Conservation (phyloP, 1,140 invertebrate genomes). For the Drosophila pseudoobscura region DNA sequence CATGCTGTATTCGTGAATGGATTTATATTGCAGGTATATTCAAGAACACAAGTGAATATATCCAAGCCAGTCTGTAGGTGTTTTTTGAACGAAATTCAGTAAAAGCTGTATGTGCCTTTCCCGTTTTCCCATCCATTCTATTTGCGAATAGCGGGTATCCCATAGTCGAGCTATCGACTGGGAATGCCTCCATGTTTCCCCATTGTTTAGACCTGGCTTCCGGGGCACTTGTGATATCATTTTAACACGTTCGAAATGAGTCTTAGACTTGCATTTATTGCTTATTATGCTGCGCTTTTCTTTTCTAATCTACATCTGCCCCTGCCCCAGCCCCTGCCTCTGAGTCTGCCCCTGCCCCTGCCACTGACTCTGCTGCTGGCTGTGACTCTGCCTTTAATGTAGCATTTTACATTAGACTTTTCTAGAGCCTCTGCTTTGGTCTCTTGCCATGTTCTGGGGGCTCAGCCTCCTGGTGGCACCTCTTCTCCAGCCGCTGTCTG, state of each 20-base stretch:
- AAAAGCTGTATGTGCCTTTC: neutral
- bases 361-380: neutral
- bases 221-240: conserved; percentile 35
- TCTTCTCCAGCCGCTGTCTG: too few relatives aligned
- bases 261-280: conserved; percentile 52
- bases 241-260: conserved; percentile 49
- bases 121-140: neutral
- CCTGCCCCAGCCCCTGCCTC: conserved; percentile 4
- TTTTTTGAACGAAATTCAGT: too few relatives aligned
- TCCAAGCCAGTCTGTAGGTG: conserved; percentile 2
- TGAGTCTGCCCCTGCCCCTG: neutral
- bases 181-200: conserved; percentile 1
- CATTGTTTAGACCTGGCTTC: conserved; percentile 46
- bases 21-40: too few relatives aligned
- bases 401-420: neutral
- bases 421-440: neutral
- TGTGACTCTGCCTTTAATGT: neutral
- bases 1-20: too few relatives aligned
- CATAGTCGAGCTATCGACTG: too few relatives aligned
- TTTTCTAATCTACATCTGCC: conserved; percentile 58
- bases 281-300: conserved; percentile 52
- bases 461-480: conserved; percentile 5
- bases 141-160: too few relatives aligned
- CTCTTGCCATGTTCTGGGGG: too few relatives aligned
- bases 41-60: conserved; percentile 3